A percentile compares a stretch with the other conserved stretches of the same genome.
Conservation (phyloP, 2,113 vertebrate genomes). For the Takifugu bimaculatus region DNA sequence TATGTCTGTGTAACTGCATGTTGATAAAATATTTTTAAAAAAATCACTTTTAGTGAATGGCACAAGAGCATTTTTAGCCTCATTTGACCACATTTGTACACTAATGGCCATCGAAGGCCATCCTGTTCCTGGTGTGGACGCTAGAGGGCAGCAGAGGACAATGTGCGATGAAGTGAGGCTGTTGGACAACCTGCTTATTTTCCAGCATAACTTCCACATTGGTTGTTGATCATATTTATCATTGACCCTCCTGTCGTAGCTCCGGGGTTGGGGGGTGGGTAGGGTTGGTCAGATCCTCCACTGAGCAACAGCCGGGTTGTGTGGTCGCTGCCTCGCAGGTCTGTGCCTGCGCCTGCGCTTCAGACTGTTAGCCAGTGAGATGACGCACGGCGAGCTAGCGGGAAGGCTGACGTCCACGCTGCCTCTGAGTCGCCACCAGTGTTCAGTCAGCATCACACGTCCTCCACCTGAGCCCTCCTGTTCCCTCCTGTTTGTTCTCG, state of each 20-base stretch:
- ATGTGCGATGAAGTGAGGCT: background rate
- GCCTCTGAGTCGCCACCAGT: slow-evolving; percentile 9
- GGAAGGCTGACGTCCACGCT: background rate
- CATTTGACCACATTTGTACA: background rate
- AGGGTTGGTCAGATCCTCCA: background rate
- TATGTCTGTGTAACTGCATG: no score
- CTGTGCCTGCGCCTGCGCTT: slow-evolving; percentile 18
- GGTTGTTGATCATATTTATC: no score
- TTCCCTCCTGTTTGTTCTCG: slow-evolving; percentile 2
- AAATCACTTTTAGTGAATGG: no score
- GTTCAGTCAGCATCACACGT: slow-evolving; percentile 17
- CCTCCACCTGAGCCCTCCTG: slow-evolving; percentile 12
- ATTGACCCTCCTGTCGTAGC: background rate
- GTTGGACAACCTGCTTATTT: background rate
- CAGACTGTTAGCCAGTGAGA: background rate
- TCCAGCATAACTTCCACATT: background rate
- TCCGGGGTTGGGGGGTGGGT: background rate
- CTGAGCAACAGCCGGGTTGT: slow-evolving; percentile 23
- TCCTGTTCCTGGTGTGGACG: slow-evolving; percentile 16
- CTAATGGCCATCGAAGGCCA: background rate
- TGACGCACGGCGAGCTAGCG: background rate
- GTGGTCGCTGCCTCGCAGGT: slow-evolving; percentile 25
- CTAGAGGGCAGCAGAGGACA: slow-evolving; percentile 59
- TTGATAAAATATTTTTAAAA: no score
- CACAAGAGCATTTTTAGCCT: no score